These are phyloP conservation scores for Phyllostomus discolor DNA, from an alignment of 2,113 vertebrate genomes.

Conservation along the genomic window DNA sequence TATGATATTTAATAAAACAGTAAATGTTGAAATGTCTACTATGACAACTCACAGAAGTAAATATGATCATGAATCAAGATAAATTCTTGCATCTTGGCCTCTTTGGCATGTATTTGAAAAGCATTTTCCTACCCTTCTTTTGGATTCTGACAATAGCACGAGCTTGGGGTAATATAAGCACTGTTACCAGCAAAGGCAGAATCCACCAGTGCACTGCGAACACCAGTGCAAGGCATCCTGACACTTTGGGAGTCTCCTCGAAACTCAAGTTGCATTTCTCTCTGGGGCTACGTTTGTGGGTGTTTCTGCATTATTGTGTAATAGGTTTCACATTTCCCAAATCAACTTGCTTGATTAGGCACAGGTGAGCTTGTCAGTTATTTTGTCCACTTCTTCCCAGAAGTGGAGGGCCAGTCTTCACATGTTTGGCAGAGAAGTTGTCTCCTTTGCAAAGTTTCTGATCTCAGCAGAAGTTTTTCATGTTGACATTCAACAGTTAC, in stretches of 20 bases:
- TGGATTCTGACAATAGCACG: not conserved
- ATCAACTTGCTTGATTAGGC: not conserved
- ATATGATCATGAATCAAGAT: not conserved
- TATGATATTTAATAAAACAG: not conserved
- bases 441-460: not conserved
- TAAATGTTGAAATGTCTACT: not conserved
- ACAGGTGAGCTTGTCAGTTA: not conserved
- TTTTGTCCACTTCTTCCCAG: not conserved
- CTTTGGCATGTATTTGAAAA: not conserved
- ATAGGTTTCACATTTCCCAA: not conserved
- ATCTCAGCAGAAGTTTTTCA: not conserved
- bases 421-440: not conserved
- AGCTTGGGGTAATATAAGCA: not conserved
- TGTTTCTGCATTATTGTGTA: not conserved
- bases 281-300: not conserved
- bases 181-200: not conserved
- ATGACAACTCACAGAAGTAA: not conserved
- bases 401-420: not conserved
- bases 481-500: not conserved
- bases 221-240: not conserved
- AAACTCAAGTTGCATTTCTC: not conserved
- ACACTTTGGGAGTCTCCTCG: fast-evolving
- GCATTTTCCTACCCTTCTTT: not conserved
- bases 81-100: not conserved
- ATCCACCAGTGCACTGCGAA: not conserved